Evolutionary conservation across 2,888 invertebrate genomes (phyloP).

Genomic region (Eugnorisma glareosa): DNA sequence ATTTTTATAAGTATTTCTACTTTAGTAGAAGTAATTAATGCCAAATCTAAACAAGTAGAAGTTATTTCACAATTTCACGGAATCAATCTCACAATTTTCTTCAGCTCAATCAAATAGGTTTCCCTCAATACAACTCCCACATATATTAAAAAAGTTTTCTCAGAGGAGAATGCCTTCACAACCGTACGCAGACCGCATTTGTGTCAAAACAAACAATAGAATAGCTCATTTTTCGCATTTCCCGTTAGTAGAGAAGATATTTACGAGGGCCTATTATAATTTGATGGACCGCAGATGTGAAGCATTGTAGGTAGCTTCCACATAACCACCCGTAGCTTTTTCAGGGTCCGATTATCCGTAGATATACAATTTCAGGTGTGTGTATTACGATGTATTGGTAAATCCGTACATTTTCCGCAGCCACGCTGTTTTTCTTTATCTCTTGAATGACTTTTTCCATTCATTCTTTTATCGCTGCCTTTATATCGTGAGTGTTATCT

Average conservation of each 20-base stretch:
- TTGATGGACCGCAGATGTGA: conserved; percentile 8
- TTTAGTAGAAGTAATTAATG: background rate
- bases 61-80: background rate
- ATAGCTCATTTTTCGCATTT: conserved; percentile 24
- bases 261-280: background rate
- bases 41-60: background rate
- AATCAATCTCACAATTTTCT: conserved; percentile 10
- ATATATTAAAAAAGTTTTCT: conserved; percentile 52
- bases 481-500: conserved; percentile 28
- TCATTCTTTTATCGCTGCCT: conserved; percentile 32
- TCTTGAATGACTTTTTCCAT: conserved; percentile 30
- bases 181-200: conserved; percentile 26
- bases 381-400: background rate
- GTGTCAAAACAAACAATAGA: conserved; percentile 38
- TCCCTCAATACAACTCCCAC: conserved; percentile 3
- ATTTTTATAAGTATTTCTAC: background rate
- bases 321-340: background rate
- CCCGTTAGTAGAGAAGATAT: conserved; percentile 21
- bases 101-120: conserved; percentile 7
- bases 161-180: conserved; percentile 29
- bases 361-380: background rate
- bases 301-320: background rate
- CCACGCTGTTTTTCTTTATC: conserved; percentile 14
- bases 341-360: conserved; percentile 3
- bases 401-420: background rate